phyloP scores from a whole-genome alignment of 2,888 invertebrate species.

The Chaitophorus viminalis region DNA sequence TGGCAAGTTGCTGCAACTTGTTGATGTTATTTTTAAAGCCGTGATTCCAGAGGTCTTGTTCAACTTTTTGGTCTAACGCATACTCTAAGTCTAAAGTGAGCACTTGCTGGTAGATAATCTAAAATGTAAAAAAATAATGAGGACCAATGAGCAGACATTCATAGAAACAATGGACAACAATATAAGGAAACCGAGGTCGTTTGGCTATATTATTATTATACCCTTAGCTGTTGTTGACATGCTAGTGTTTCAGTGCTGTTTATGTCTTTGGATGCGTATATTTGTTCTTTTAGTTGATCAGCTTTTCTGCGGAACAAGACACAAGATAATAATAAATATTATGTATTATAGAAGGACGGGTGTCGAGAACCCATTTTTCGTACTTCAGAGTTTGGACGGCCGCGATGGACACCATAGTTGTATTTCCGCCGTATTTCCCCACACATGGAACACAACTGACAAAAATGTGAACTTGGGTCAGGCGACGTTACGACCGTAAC shows the following conservation, averaged over 20 bases:
- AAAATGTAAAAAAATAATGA: conserved; percentile 64
- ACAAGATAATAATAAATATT: background rate
- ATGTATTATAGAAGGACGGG: background rate
- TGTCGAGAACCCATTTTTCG: background rate
- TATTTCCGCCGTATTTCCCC: conserved; percentile 66
- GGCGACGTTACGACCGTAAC: background rate
- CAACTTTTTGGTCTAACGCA: conserved; percentile 88
- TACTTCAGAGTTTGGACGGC: conserved; percentile 81
- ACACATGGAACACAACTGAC: conserved; percentile 32
- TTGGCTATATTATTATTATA: conserved; percentile 62
- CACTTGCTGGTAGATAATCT: conserved; percentile 78
- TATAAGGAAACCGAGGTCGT: background rate
- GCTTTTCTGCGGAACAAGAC: conserved; percentile 73
- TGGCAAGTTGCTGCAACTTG: conserved; percentile 78
- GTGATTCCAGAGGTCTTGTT: conserved; percentile 89
- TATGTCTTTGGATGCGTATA: conserved; percentile 74
- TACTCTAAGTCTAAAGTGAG: conserved; percentile 84
- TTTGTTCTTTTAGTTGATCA: conserved; percentile 78
- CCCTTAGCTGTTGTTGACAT: conserved; percentile 69
- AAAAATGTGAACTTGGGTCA: background rate
- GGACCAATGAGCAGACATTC: background rate
- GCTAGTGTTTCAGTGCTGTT: conserved; percentile 70
- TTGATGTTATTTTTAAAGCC: conserved; percentile 90
- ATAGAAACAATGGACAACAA: background rate
- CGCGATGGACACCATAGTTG: conserved; percentile 82